phyloP scores from a whole-genome alignment of 2,113 vertebrate genomes.

The Galeopterus variegatus region DNA sequence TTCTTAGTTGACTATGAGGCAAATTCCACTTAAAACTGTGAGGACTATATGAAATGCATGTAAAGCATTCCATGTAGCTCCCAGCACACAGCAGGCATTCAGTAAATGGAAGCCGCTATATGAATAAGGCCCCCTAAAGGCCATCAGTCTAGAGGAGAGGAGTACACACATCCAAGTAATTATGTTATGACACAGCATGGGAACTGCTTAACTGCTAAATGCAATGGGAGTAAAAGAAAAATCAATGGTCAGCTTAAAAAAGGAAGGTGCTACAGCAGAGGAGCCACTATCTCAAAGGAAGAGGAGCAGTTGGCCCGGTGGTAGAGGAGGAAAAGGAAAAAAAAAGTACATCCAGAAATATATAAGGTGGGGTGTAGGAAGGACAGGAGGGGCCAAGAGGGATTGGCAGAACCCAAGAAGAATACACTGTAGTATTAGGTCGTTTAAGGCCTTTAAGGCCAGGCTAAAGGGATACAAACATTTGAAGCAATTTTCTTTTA shows the following conservation, averaged over 20 bases:
- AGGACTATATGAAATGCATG: background rate
- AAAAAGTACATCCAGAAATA: background rate
- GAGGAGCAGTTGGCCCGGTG: background rate
- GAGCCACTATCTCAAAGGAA: background rate
- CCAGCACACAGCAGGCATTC: slow-evolving; percentile 11
- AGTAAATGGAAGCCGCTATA: background rate
- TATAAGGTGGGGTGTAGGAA: fast-evolving
- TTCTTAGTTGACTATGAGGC: slow-evolving; percentile 9
- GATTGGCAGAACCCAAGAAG: background rate
- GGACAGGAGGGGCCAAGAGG: too few species aligned
- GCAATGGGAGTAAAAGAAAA: background rate
- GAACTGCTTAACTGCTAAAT: slow-evolving; percentile 48
- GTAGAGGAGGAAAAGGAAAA: background rate
- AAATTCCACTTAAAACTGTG: background rate
- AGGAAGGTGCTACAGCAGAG: background rate
- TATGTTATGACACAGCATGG: slow-evolving; percentile 35
- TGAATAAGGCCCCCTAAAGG: background rate
- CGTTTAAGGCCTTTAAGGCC: background rate
- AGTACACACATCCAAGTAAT: background rate
- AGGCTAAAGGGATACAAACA: background rate
- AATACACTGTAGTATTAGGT: background rate
- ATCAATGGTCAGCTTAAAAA: background rate
- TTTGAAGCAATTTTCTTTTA: background rate
- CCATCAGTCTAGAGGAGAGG: background rate
- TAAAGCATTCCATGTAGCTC: background rate